Conservation (phyloP, 2,113 vertebrate species). For the Naja naja region DNA sequence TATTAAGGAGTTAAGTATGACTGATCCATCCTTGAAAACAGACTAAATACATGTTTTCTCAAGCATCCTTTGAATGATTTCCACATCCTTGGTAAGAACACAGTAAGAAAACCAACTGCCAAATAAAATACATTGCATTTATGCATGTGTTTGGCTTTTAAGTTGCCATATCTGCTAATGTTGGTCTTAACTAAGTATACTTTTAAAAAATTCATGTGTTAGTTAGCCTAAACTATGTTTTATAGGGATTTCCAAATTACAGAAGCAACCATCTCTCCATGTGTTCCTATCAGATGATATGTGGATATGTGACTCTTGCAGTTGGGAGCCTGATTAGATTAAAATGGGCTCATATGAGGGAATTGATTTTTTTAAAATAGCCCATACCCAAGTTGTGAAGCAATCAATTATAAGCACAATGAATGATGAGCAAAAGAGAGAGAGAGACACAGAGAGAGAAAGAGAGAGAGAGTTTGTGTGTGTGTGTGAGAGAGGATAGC, state of each 20-base stretch:
- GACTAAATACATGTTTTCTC: not conserved
- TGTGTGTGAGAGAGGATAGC: not conserved
- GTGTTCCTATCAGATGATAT: not conserved
- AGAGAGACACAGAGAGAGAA: too few species aligned
- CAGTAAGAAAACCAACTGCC: not conserved
- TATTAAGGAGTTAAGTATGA: not conserved
- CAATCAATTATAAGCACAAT: not conserved
- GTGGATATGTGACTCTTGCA: not conserved
- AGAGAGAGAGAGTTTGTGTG: too few species aligned
- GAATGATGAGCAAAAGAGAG: not conserved
- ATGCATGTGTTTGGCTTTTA: not conserved
- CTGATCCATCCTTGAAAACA: not conserved
- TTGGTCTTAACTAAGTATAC: not conserved
- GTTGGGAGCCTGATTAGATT: not conserved
- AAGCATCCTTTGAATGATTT: not conserved
- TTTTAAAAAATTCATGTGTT: not conserved
- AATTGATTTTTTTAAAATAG: not conserved
- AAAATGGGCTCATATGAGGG: not conserved
- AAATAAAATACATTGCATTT: not conserved
- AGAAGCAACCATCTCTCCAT: not conserved
- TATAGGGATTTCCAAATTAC: not conserved
- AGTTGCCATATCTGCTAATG: not conserved
- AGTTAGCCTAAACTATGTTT: not conserved
- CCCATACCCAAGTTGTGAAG: not conserved
- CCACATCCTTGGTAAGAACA: not conserved